phyloP scores from a whole-genome alignment of 53 echinoderm and acorn worm genomes.

The Crossaster papposus region DNA sequence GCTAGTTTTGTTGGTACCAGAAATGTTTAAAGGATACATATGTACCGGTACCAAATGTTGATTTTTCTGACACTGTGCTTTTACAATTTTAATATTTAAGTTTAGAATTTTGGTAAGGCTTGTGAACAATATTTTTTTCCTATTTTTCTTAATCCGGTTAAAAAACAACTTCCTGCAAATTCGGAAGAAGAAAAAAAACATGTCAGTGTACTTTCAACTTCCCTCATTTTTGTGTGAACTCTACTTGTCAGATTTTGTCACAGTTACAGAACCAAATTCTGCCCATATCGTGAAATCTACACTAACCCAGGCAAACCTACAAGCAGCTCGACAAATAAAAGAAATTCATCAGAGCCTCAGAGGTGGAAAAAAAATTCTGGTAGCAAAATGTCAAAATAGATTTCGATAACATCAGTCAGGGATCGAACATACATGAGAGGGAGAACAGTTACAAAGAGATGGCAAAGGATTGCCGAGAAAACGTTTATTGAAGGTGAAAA shows the following conservation, averaged over 20 bases:
- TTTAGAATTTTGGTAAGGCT: no score
- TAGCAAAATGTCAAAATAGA: slow-evolving; percentile 23
- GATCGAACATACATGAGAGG: neutral
- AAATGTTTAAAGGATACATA: no score
- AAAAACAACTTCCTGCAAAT: neutral
- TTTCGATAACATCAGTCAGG: slow-evolving; percentile 26
- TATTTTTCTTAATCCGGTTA: no score
- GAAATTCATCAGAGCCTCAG: neutral
- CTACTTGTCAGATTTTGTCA: neutral
- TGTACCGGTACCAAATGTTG: no score
- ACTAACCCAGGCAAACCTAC: neutral
- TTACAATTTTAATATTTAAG: no score
- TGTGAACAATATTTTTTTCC: no score
- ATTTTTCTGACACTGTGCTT: no score
- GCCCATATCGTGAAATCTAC: neutral
- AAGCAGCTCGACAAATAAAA: neutral
- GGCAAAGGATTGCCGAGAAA: neutral
- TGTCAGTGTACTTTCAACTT: neutral
- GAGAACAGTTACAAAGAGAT: neutral
- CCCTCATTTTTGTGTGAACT: neutral
- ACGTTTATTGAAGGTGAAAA: slow-evolving; percentile 34
- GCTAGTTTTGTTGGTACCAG: no score
- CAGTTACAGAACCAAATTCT: slow-evolving; percentile 5
- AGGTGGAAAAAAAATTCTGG: neutral
- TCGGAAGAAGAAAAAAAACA: neutral